These are phyloP conservation scores for Monopis laevigella DNA, from an alignment of 2,888 invertebrate genomes.

Conservation along the genomic window DNA sequence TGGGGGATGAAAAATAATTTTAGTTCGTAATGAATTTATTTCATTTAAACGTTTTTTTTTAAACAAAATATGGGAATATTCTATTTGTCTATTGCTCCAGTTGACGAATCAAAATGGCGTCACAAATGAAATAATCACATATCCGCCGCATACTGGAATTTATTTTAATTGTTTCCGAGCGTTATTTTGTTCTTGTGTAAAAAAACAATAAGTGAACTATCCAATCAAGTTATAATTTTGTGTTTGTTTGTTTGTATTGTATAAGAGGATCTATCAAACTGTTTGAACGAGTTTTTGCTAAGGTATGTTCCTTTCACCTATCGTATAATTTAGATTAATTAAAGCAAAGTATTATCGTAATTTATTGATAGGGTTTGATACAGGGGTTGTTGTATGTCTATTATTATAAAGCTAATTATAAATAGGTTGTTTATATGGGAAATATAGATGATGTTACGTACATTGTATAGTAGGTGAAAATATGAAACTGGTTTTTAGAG, in stretches of 20 bases:
- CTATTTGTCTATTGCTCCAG: conserved; percentile 47
- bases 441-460: no score
- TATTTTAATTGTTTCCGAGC: conserved; percentile 35
- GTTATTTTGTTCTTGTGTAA: conserved; percentile 40
- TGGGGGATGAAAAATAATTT: background rate
- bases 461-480: conserved; percentile 55
- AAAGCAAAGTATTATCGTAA: background rate
- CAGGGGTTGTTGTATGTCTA: no score
- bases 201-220: conserved; percentile 44
- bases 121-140: conserved; percentile 52
- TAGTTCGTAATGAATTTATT: background rate
- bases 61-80: background rate
- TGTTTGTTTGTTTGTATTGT: conserved; percentile 21
- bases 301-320: conserved; percentile 64
- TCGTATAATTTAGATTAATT: background rate
- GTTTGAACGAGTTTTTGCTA: conserved; percentile 32
- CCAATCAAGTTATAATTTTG: conserved; percentile 34
- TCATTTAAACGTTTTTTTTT: background rate
- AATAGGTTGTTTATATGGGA: no score
- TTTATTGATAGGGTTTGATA: background rate
- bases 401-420: no score
- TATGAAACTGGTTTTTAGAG: conserved; percentile 39
- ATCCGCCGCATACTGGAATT: conserved; percentile 50
- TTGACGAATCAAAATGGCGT: conserved; percentile 68
- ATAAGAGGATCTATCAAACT: conserved; percentile 22